Conservation (phyloP, 2,113 vertebrate species). For the cattle (Bos taurus) region DNA sequence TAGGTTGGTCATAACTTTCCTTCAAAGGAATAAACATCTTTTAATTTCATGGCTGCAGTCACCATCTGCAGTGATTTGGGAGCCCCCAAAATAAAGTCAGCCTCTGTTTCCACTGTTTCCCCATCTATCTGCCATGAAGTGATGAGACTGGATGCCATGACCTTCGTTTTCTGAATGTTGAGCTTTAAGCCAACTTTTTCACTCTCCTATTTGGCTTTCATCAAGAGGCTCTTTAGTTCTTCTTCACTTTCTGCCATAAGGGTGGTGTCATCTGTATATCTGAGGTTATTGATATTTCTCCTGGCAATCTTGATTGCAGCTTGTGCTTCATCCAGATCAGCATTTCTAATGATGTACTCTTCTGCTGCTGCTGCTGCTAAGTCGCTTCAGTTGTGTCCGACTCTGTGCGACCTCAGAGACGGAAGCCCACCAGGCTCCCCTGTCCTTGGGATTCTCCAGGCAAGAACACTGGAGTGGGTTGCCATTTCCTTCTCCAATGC, state of each 20-base stretch:
- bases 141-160: not conserved
- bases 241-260: not conserved
- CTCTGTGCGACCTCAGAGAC: too few relatives aligned
- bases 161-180: not conserved
- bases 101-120: not conserved
- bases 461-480: too few relatives aligned
- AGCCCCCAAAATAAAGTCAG: not conserved
- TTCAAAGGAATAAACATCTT: not conserved
- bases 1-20: not conserved
- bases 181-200: not conserved
- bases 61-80: not conserved
- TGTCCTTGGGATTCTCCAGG: too few relatives aligned
- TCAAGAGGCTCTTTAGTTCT: not conserved
- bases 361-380: too few relatives aligned
- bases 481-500: too few relatives aligned
- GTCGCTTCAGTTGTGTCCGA: too few relatives aligned
- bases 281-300: not conserved
- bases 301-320: not conserved
- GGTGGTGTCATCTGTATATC: not conserved
- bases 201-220: not conserved
- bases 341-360: too few relatives aligned
- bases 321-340: not conserved
- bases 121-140: not conserved
- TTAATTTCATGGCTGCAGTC: not conserved
- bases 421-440: too few relatives aligned